Conservation (phyloP, 2,797 vertebrate genomes). For the Sparidentex hasta region DNA sequence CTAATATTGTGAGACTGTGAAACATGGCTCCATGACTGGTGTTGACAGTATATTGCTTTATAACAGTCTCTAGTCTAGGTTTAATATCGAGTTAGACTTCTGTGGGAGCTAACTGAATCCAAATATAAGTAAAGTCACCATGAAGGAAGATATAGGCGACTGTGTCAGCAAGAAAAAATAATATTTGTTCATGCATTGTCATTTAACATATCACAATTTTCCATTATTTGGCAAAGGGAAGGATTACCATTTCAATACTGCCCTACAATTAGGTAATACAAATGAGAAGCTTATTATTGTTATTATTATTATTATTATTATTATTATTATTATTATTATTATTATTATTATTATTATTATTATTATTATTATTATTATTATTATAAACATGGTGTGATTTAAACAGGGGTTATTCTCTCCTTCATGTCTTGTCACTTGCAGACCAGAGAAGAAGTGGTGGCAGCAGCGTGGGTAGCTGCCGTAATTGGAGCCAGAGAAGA, state of each 20-base stretch:
- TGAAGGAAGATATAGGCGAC: too few species aligned
- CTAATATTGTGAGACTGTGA: neutral
- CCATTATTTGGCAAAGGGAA: neutral
- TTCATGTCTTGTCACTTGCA: neutral
- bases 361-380: neutral
- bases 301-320: neutral
- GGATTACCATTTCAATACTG: neutral
- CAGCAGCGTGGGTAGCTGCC: slow-evolving; percentile 6
- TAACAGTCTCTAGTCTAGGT: too few species aligned
- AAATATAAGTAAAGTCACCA: too few species aligned
- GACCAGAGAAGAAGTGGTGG: neutral
- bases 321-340: neutral
- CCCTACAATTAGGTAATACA: too few species aligned
- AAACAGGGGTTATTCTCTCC: neutral
- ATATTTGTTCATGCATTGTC: too few species aligned
- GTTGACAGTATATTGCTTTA: neutral
- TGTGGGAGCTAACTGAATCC: neutral
- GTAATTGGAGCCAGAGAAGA: slow-evolving; percentile 22
- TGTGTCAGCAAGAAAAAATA: too few species aligned
- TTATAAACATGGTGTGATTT: neutral
- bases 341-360: neutral
- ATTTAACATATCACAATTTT: too few species aligned
- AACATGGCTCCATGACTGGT: neutral
- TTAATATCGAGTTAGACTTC: neutral
- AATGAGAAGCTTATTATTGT: neutral